Evolutionary conservation across 2,888 invertebrate species (phyloP), one percentile per base, ranked within the genome.

Genomic region (Athalia circularis): DNA sequence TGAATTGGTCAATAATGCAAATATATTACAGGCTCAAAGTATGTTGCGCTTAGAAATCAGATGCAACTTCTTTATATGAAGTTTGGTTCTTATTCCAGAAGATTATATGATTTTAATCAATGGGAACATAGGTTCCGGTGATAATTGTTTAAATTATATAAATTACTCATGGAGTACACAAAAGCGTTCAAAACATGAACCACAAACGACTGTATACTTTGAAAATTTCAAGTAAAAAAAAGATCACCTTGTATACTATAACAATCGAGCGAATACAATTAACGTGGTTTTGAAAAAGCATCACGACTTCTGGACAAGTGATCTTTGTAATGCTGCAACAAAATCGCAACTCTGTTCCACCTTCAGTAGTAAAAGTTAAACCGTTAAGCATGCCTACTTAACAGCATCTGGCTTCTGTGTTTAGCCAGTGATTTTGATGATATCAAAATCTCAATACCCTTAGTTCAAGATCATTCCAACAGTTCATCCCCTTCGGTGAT

Each of bases 401-500:
- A 29, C 29, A 29, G 29, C 29, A 29, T 0, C 29, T 1, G 29
- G 29, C 29, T 29, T 29, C 29, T 29, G 29, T 29, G 29, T 29
- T 29, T 29, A 29, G 29, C 29, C 29, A 29, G 29, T 29, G 29
- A 29, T 29, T 29, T 29, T 29, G 29, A 29, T 29, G 29, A 1
- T 29, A 8, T 54, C 5, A n/a, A 62, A 13, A 62, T 15, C 29
- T 8, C 3, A 15, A 15, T 8, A 62, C 8, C 62, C 13, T 62
- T 1, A 8, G 62, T 29, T 62, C 15, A 62, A 11, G 1, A 62
- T 89, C 88, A 92, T 83, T 92, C 92, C 80, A 95, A 91, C 72
- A 94, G 90, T 91, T 98, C 97, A 86, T 98, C 97, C 45, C 95
- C 96, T 91, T 97, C 96, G 8, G 94, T 94, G 86, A 98, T 94